Evolutionary conservation across 2,888 invertebrate species (phyloP).

Genomic region (Papilio protenor): DNA sequence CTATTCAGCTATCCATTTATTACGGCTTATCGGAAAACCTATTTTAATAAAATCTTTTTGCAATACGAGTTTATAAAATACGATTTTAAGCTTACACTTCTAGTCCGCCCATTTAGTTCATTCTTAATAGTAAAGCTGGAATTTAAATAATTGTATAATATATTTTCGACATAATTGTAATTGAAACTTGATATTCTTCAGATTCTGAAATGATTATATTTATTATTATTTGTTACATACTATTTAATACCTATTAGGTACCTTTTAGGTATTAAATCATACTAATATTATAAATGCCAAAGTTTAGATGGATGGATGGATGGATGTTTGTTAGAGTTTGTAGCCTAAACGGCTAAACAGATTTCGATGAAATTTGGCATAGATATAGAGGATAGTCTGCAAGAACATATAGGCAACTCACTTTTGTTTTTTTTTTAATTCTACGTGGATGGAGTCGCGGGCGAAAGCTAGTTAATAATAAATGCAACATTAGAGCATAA

Average conservation of each 20-base stretch:
- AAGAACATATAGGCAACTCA: too few species aligned
- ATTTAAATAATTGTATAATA: not conserved
- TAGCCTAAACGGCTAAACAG: too few species aligned
- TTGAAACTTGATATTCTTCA: not conserved
- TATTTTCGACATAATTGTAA: not conserved
- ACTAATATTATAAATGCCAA: too few species aligned
- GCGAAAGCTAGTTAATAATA: too few species aligned
- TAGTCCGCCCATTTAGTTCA: not conserved
- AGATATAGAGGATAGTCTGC: too few species aligned
- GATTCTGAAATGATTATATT: not conserved
- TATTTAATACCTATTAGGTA: too few species aligned
- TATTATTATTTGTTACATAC: too few species aligned
- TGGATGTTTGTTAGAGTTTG: too few species aligned
- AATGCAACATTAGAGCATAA: not conserved
- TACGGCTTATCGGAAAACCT: constrained; percentile 32
- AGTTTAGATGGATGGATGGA: too few species aligned
- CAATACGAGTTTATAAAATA: constrained; percentile 14
- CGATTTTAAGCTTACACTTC: not conserved
- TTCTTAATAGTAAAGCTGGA: not conserved
- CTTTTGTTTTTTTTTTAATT: too few species aligned
- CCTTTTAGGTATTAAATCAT: not conserved
- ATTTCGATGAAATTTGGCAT: too few species aligned
- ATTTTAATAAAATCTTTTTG: constrained; percentile 31
- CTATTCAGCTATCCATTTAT: constrained; percentile 34
- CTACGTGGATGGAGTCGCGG: too few species aligned